Conservation (phyloP, 2,113 vertebrate species). For the Syngnathus scovelli region DNA sequence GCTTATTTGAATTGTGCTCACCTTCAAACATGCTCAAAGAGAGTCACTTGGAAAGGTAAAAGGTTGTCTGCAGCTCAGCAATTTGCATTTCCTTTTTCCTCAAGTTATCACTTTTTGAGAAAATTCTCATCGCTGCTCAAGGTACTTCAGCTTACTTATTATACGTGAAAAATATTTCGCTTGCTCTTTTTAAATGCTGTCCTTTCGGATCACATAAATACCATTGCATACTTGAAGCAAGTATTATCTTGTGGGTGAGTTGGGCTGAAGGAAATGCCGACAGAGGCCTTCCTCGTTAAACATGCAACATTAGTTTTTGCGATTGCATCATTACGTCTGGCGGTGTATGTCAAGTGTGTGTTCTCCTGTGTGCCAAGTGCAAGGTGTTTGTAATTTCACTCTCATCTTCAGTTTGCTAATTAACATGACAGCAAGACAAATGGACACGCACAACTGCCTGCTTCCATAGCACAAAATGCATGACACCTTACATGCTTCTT, state of each 20-base stretch:
- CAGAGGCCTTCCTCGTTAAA: slow-evolving; percentile 21
- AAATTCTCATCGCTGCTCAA: slow-evolving; percentile 49
- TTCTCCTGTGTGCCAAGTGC: slow-evolving; percentile 21
- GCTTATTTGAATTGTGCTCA: slow-evolving; percentile 43
- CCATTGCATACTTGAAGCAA: slow-evolving; percentile 32
- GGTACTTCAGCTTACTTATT: slow-evolving; percentile 57
- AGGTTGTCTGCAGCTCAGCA: slow-evolving; percentile 42
- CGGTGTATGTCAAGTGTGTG: slow-evolving; percentile 28
- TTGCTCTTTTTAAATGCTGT: slow-evolving; percentile 39
- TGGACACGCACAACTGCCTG: slow-evolving; percentile 73
- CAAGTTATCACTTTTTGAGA: slow-evolving; percentile 50
- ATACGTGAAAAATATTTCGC: slow-evolving; percentile 48
- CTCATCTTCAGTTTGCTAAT: slow-evolving; percentile 72
- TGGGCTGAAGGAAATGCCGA: slow-evolving; percentile 24
- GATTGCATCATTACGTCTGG: slow-evolving; percentile 53
- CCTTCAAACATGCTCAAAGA: slow-evolving; percentile 51
- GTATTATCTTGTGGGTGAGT: slow-evolving; percentile 15
- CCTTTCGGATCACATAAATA: slow-evolving; percentile 47
- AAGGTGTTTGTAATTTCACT: slow-evolving; percentile 65
- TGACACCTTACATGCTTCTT: slow-evolving; percentile 57
- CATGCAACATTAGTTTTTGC: slow-evolving; percentile 42
- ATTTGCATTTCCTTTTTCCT: slow-evolving; percentile 49
- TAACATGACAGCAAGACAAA: slow-evolving; percentile 79
- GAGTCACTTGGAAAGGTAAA: slow-evolving; percentile 64
- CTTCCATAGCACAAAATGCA: slow-evolving; percentile 70